phyloP scores from a whole-genome alignment of 1,140 invertebrate genomes.

The Camponotus pennsylvanicus region DNA sequence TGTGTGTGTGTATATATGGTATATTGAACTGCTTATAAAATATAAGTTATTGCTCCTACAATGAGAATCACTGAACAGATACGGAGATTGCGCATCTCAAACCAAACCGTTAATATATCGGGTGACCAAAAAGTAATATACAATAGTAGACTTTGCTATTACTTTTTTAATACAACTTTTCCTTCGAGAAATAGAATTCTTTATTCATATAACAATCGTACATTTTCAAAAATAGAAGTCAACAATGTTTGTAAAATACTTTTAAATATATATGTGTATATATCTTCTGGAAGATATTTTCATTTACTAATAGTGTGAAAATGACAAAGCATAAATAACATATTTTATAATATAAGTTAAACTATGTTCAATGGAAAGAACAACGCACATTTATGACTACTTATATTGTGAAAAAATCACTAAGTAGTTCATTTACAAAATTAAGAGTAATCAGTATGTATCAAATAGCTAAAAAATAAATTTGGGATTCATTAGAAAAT shows the following conservation, averaged over 20 bases:
- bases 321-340: conserved; percentile 8
- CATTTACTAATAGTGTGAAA: conserved; percentile 27
- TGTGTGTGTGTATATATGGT: too few species aligned
- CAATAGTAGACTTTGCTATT: not conserved
- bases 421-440: conserved; percentile 32
- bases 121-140: conserved; percentile 24
- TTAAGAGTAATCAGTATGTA: not conserved
- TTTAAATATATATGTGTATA: not conserved
- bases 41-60: not conserved
- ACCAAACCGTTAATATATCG: not conserved
- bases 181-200: not conserved
- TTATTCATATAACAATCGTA: conserved; percentile 41
- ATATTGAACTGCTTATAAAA: not conserved
- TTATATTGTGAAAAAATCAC: not conserved
- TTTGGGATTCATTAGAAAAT: not conserved
- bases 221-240: conserved; percentile 47
- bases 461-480: not conserved
- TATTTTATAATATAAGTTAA: not conserved
- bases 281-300: conserved; percentile 37
- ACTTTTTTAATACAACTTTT: not conserved
- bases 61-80: conserved; percentile 31
- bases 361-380: not conserved
- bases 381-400: not conserved
- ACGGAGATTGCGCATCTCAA: conserved; percentile 20
- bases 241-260: conserved; percentile 12